Evolutionary conservation across 2,113 vertebrate species (phyloP).

Genomic region (Dromiciops gliroides): DNA sequence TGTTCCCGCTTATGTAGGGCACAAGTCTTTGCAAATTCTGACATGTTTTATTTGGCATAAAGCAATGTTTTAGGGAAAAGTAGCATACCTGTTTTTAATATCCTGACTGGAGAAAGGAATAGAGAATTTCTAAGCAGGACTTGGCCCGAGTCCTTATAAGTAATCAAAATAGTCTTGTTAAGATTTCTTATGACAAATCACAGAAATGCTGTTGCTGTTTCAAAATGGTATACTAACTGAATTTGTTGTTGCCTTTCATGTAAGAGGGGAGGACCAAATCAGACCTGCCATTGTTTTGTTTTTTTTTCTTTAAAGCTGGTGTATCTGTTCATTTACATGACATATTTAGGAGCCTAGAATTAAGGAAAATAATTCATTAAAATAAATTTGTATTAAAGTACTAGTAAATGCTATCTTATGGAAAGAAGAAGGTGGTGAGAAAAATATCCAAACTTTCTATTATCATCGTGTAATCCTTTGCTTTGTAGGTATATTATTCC

Average conservation of each 20-base stretch:
- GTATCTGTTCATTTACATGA: neutral
- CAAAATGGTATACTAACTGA: neutral
- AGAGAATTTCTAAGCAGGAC: constrained; percentile 5
- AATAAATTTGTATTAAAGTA: neutral
- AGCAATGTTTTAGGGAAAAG: constrained; percentile 53
- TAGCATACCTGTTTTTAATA: constrained; percentile 48
- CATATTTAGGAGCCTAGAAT: neutral
- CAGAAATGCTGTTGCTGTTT: constrained; percentile 3
- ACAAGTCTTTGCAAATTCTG: constrained; percentile 49
- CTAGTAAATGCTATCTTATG: neutral
- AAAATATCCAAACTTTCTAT: neutral
- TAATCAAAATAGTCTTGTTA: constrained; percentile 1
- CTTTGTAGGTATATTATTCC: neutral
- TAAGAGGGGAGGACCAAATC: neutral
- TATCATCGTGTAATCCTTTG: neutral
- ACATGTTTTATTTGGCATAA: constrained; percentile 53
- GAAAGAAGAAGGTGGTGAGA: neutral
- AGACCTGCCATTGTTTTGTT: constrained; percentile 9
- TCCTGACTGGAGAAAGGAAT: constrained; percentile 51
- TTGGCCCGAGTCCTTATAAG: constrained; percentile 9
- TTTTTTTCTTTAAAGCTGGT: constrained; percentile 20
- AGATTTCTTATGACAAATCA: constrained; percentile 37
- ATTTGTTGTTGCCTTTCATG: constrained; percentile 26
- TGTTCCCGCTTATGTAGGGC: constrained; percentile 61
- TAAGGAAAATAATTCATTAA: neutral